These are phyloP conservation scores for Plectrocnemia conspersa DNA, from an alignment of 1,140 invertebrate genomes.

Conservation along the genomic window DNA sequence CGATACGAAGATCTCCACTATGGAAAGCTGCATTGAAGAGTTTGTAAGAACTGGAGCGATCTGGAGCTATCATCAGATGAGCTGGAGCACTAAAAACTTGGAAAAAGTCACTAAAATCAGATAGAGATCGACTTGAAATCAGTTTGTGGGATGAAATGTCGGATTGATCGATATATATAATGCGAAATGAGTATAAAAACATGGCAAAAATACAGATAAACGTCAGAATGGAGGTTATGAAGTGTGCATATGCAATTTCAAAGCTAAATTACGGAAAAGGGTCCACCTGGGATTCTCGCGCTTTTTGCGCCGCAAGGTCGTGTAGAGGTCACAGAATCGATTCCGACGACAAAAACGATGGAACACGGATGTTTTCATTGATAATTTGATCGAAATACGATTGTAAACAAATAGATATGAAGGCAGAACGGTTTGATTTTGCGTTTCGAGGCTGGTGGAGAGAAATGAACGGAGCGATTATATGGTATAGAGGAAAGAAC, in stretches of 20 bases:
- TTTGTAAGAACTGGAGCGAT: not conserved
- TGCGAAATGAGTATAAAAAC: constrained; percentile 11
- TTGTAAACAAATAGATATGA: constrained; percentile 58
- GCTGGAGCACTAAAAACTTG: not conserved
- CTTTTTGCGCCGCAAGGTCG: constrained; percentile 42
- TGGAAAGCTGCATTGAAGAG: too few relatives aligned
- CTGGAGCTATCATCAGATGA: not conserved
- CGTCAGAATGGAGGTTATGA: constrained; percentile 27
- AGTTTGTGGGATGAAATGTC: not conserved
- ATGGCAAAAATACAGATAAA: constrained; percentile 11
- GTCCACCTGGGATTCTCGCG: constrained; percentile 58
- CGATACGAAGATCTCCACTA: too few relatives aligned
- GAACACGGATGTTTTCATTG: constrained; percentile 55
- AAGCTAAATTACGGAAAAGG: constrained; percentile 70
- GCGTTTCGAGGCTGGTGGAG: too few relatives aligned
- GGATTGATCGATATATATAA: constrained; percentile 1
- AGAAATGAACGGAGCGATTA: not conserved
- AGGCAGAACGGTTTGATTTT: too few relatives aligned
- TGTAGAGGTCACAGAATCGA: constrained; percentile 49
- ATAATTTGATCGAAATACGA: constrained; percentile 50
- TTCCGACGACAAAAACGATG: constrained; percentile 47
- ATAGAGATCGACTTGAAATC: not conserved
- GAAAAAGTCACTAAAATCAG: constrained; percentile 3
- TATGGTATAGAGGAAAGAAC: not conserved
- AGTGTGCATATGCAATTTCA: constrained; percentile 45